Conservation (phyloP, 2,113 vertebrate genomes). For the Nannobrachium achirus region DNA sequence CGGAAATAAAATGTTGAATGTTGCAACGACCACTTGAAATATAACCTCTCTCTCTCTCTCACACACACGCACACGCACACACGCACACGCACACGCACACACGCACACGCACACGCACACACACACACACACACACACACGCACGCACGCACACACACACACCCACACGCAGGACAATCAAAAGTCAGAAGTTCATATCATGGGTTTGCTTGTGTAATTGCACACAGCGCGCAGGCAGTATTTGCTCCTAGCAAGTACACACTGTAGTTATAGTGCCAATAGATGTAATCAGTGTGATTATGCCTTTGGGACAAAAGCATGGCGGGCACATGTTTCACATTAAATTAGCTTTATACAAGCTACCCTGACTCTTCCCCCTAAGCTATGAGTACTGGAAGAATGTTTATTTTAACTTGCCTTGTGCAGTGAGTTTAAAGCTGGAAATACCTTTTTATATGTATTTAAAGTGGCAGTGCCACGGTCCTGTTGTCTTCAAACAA, state of each 20-base stretch:
- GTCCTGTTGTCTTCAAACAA: too few species aligned
- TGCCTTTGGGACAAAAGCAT: slow-evolving; percentile 34
- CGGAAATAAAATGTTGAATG: slow-evolving; percentile 51
- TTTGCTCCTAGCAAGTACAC: slow-evolving; percentile 25
- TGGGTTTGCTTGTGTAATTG: slow-evolving; percentile 63
- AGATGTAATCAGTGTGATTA: slow-evolving; percentile 57
- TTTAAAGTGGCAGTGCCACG: too few species aligned
- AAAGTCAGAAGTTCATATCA: slow-evolving; percentile 54
- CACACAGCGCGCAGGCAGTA: slow-evolving; percentile 35
- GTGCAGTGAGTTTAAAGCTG: slow-evolving; percentile 15
- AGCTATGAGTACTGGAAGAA: not conserved
- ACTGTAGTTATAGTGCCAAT: slow-evolving; percentile 29
- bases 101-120: slow-evolving; percentile 29
- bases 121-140: slow-evolving; percentile 36
- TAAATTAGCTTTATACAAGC: not conserved
- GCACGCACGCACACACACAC: slow-evolving; percentile 7
- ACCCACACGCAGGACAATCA: slow-evolving; percentile 21
- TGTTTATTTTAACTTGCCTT: not conserved
- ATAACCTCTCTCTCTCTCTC: slow-evolving; percentile 2
- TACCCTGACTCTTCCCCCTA: not conserved
- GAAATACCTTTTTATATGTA: slow-evolving; percentile 1
- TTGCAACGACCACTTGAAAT: slow-evolving; percentile 40
- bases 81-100: slow-evolving; percentile 36
- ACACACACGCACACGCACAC: slow-evolving; percentile 29
- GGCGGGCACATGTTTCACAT: slow-evolving; percentile 24